A percentile compares a stretch with the other conserved stretches of the same genome.
These are phyloP conservation scores for Silurus asotus DNA, from an alignment of 2,113 vertebrate genomes.

Conservation along the genomic window DNA sequence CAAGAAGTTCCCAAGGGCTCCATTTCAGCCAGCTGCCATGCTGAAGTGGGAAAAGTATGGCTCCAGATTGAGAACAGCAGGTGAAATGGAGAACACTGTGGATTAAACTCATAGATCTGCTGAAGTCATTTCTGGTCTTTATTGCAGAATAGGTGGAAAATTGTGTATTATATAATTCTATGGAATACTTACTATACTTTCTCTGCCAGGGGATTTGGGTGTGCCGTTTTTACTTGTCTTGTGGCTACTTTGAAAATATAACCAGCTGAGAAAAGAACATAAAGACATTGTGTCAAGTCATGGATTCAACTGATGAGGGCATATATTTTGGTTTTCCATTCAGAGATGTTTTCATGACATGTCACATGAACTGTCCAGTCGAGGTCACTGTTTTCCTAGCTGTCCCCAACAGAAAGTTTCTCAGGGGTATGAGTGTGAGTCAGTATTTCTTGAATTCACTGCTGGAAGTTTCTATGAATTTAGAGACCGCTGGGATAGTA, in stretches of 20 bases:
- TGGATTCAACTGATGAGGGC: not conserved
- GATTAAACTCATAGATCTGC: constrained; percentile 29
- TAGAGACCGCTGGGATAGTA: not conserved
- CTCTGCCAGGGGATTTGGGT: not conserved
- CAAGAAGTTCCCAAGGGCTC: constrained; percentile 43
- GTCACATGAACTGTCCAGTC: constrained; percentile 22
- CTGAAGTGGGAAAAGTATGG: constrained; percentile 13
- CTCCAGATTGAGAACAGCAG: constrained; percentile 17
- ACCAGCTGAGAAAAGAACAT: not conserved
- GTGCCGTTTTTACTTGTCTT: not conserved
- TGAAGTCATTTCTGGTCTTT: constrained; percentile 1
- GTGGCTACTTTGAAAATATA: not conserved
- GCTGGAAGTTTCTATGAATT: not conserved
- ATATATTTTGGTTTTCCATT: not conserved
- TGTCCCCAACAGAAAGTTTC: constrained; percentile 11
- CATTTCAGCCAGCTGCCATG: constrained; percentile 46
- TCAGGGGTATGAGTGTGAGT: constrained; percentile 3
- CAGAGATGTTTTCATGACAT: not conserved
- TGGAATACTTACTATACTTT: not conserved
- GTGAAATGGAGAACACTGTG: constrained; percentile 19
- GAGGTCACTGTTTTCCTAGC: constrained; percentile 23
- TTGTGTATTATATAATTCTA: constrained; percentile 5
- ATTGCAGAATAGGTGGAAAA: not conserved
- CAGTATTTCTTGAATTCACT: constrained; percentile 1
- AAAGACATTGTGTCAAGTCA: not conserved